Base-by-base conservation (phyloP, 2,797 vertebrate species). In the Hafferia zeledoni region DNA sequence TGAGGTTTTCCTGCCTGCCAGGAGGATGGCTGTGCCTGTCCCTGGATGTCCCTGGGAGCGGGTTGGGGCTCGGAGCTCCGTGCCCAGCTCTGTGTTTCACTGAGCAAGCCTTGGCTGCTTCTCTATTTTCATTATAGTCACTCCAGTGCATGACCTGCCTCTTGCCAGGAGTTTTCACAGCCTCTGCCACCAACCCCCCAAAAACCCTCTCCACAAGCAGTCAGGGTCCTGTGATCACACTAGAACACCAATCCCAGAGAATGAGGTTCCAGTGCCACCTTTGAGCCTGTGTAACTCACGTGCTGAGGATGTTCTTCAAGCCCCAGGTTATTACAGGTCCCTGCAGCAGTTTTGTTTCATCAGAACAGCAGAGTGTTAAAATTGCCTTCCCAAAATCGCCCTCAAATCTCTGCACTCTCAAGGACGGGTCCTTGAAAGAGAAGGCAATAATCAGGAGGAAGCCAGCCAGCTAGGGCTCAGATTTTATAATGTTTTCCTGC, bases 401-500 rank as follows among this genome's bases (percentile, higher is more conserved):
- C 93, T 95, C 93, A 94, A 96, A 91, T 86, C 95, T 70, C 87
- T 63, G 79, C 83, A 31, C 94, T 92, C 61, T 88, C 95, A 89
- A 80, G 93, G 89, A 94, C 68, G 1, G 78, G 93, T 85, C 94
- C 96, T 95, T 97, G 96, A 97, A 94, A 97, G 96, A 97, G 96
- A 97, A 97, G 96, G 97, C 97, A 97, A 96, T 97, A 97, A 97
- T 84, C 94, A 94, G 61, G 95, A 94, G 94, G 94, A 96, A 97
- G 93, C n/a, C 96, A 92, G 96, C 95, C 96, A 96, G 95, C 20
- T 96, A 96, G 70, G 81, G 93, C 94, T 97, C 94, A 76, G 94
- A 72, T 96, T 97, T 86, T 97, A 95, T 97, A 98, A 98, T 97
- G 95, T 96, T 95, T 98, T 96, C 97, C 97, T 97, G 97, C 97